These are phyloP conservation scores for Hydra vulgaris DNA, from an alignment of 30 jellyfish, hydroid and myxozoan genomes.

Conservation along the genomic window DNA sequence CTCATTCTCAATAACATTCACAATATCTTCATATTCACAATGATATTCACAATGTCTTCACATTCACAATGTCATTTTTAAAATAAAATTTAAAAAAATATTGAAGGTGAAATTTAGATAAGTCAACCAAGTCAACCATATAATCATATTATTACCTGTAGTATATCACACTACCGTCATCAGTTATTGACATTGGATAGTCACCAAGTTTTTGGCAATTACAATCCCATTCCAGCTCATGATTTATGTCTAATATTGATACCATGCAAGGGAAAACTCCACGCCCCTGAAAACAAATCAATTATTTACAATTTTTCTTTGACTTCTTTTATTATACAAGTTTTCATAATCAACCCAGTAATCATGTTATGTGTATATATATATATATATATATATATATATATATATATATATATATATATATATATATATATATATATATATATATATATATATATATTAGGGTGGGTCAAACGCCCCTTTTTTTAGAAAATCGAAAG, in stretches of 20 bases:
- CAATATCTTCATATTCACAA: too few relatives aligned
- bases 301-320: neutral
- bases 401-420: too few relatives aligned
- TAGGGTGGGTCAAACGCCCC: too few relatives aligned
- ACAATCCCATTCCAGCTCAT: constrained; percentile 87
- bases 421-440: too few relatives aligned
- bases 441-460: too few relatives aligned
- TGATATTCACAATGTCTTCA: too few relatives aligned
- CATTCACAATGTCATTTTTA: neutral
- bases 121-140: too few relatives aligned
- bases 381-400: too few relatives aligned
- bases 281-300: constrained; percentile 43
- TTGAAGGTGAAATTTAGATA: neutral
- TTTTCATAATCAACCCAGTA: neutral
- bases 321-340: neutral
- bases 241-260: constrained; percentile 46
- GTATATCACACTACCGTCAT: constrained; percentile 78
- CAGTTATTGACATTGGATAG: constrained; percentile 59
- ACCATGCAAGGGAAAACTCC: constrained; percentile 73
- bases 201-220: constrained; percentile 34
- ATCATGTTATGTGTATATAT: too few relatives aligned
- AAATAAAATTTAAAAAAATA: neutral
- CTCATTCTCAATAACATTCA: too few relatives aligned
- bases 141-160: constrained; percentile 35
- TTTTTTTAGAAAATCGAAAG: too few relatives aligned